These are phyloP conservation scores for Diabrotica balteata DNA, from an alignment of 2,888 invertebrate genomes.

Conservation along the genomic window DNA sequence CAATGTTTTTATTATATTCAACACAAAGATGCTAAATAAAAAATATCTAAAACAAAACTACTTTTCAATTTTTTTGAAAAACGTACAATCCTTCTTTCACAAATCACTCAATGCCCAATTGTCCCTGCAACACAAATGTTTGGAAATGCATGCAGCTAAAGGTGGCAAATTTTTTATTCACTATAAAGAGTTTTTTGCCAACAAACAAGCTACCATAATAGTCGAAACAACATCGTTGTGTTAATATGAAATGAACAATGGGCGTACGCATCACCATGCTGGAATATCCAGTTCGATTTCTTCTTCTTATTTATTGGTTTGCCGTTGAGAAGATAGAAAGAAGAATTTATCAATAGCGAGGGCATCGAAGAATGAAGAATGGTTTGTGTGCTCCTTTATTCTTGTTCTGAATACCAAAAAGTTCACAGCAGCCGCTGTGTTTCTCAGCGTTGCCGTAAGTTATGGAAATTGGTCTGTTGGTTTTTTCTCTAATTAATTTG, in stretches of 20 bases:
- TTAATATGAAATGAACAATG: conserved; percentile 58
- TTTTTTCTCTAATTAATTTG: conserved; percentile 14
- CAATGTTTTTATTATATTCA: too few species aligned
- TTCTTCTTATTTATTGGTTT: conserved; percentile 52
- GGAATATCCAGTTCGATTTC: conserved; percentile 50
- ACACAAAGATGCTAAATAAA: too few species aligned
- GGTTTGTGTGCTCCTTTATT: conserved; percentile 35
- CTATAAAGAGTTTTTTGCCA: conserved; percentile 39
- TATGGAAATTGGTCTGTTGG: conserved; percentile 20
- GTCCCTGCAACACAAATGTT: background rate
- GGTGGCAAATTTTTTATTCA: conserved; percentile 50
- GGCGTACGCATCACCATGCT: conserved; percentile 56
- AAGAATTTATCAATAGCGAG: conserved; percentile 55
- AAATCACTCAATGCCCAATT: too few species aligned
- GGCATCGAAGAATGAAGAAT: conserved; percentile 42
- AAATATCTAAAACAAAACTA: too few species aligned
- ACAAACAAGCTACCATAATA: conserved; percentile 51
- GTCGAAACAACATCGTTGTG: conserved; percentile 50
- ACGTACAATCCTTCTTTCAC: too few species aligned
- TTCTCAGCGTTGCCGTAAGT: conserved; percentile 13
- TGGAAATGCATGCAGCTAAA: conserved; percentile 22
- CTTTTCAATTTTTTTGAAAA: too few species aligned
- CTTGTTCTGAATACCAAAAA: conserved; percentile 45
- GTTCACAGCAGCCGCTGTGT: conserved; percentile 26
- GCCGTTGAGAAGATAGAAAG: conserved; percentile 50